phyloP scores from a whole-genome alignment of 1,140 invertebrate genomes.

The Drosophila orena region DNA sequence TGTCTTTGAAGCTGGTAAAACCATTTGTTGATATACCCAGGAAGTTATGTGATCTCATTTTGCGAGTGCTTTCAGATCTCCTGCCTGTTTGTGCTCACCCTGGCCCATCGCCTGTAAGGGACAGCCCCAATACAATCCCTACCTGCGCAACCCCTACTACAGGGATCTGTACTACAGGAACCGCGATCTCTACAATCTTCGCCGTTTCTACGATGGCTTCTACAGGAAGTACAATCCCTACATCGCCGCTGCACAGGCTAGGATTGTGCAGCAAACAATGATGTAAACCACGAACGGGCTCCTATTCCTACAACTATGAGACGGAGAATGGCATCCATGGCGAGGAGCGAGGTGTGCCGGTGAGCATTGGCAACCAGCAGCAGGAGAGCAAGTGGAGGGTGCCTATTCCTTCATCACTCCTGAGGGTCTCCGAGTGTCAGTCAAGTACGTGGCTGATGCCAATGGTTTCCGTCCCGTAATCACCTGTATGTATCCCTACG shows the following conservation, averaged over 20 bases:
- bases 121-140: slow-evolving; percentile 63
- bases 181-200: slow-evolving; percentile 73
- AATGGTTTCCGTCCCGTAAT: slow-evolving; percentile 76
- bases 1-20: slow-evolving; percentile 72
- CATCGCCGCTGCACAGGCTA: slow-evolving; percentile 61
- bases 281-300: slow-evolving; percentile 51
- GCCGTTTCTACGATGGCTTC: slow-evolving; percentile 75
- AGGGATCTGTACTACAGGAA: slow-evolving; percentile 72
- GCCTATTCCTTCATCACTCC: slow-evolving; percentile 75
- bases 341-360: slow-evolving; percentile 85
- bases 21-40: not conserved
- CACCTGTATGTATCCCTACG: slow-evolving; percentile 60
- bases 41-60: slow-evolving; percentile 16
- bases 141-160: slow-evolving; percentile 59
- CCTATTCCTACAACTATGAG: slow-evolving; percentile 79
- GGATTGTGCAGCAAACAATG: slow-evolving; percentile 59
- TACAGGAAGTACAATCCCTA: slow-evolving; percentile 76
- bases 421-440: slow-evolving; percentile 72
- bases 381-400: slow-evolving; percentile 70
- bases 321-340: slow-evolving; percentile 87
- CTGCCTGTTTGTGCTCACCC: slow-evolving; percentile 47
- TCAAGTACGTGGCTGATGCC: slow-evolving; percentile 76
- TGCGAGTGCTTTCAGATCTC: slow-evolving; percentile 39
- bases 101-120: slow-evolving; percentile 53
- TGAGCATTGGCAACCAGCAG: slow-evolving; percentile 76